phyloP scores from a whole-genome alignment of 2,113 vertebrate species.

The Pseudonaja textilis region DNA sequence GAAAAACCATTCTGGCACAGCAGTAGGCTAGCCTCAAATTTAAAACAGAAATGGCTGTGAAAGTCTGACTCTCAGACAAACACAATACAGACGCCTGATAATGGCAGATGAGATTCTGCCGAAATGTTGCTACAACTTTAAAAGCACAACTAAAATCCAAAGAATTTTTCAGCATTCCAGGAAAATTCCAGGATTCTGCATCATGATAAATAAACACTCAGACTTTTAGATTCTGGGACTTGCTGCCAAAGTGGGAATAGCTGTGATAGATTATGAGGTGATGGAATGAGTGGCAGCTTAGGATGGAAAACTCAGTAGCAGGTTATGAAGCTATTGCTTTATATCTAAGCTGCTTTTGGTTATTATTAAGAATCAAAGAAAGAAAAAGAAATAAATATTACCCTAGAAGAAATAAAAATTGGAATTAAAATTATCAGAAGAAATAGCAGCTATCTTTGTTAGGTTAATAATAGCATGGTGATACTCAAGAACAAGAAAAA shows the following conservation, averaged over 20 bases:
- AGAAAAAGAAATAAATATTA: neutral
- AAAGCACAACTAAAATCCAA: neutral
- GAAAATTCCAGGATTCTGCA: neutral
- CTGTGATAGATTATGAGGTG: neutral
- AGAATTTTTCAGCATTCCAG: neutral
- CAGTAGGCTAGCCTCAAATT: no score
- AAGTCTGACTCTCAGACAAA: no score
- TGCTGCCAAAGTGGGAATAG: neutral
- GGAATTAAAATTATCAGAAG: neutral
- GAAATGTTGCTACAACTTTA: no score
- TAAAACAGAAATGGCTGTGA: no score
- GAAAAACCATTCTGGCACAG: no score
- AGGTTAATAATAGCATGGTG: neutral
- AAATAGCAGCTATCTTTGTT: neutral
- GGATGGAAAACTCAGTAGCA: neutral
- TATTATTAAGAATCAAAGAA: neutral
- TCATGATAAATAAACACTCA: neutral
- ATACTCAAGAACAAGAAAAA: neutral
- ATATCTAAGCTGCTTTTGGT: neutral
- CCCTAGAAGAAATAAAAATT: neutral
- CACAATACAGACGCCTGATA: no score
- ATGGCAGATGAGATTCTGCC: no score
- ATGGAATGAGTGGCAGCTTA: neutral
- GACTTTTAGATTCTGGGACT: neutral
- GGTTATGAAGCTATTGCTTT: neutral